A percentile compares a stretch with the other conserved stretches of the same genome.
Conservation (phyloP, 2,113 vertebrate genomes). For the Upupa epops region DNA sequence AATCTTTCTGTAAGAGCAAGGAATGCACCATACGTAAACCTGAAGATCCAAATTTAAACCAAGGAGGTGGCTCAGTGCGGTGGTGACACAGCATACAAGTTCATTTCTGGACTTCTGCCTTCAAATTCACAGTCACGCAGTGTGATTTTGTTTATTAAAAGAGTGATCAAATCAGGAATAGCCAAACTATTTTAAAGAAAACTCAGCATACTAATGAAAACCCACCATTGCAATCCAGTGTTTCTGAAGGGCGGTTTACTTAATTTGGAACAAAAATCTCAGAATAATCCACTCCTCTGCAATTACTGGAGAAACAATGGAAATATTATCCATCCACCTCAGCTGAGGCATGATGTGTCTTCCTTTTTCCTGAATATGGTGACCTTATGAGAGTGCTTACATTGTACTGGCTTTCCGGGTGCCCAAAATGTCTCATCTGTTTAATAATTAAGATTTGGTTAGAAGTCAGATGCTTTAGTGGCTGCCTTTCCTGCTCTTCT, state of each 20-base stretch:
- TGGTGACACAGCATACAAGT: not conserved
- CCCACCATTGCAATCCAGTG: not conserved
- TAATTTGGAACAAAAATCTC: slow-evolving; percentile 11
- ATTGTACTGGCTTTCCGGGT: not conserved
- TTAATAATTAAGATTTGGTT: not conserved
- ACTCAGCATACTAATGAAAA: not conserved
- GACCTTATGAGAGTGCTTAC: not conserved
- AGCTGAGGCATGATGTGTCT: not conserved
- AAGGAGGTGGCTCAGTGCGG: not conserved
- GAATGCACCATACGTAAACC: not conserved
- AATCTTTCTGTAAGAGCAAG: not conserved
- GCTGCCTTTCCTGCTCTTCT: not conserved
- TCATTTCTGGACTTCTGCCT: not conserved
- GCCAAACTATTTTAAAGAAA: not conserved
- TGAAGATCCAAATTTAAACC: not conserved
- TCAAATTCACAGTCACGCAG: not conserved
- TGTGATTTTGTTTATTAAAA: not conserved
- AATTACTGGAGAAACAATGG: not conserved
- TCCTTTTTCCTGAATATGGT: not conserved
- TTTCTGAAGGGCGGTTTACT: not conserved
- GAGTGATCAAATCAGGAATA: not conserved
- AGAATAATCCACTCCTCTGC: not conserved
- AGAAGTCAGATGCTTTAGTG: not conserved
- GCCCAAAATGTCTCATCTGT: not conserved
- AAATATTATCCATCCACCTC: not conserved